These are phyloP conservation scores for Poicephalus gulielmi DNA, from an alignment of 2,113 vertebrate genomes.

Conservation along the genomic window DNA sequence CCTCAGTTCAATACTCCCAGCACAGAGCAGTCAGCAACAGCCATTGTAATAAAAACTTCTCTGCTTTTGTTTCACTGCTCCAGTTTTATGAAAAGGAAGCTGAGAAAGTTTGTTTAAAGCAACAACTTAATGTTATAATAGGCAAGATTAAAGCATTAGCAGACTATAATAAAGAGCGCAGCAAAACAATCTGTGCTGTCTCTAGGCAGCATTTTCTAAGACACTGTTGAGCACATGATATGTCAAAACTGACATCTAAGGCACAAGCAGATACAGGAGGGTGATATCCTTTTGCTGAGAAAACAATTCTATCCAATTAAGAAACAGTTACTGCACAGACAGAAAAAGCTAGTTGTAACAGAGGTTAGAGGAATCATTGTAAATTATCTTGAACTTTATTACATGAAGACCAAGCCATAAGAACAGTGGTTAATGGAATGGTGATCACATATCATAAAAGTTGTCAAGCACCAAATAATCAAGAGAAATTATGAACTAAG, in stretches of 20 bases:
- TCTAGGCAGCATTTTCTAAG: not conserved
- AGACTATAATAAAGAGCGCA: not conserved
- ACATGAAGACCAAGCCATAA: not conserved
- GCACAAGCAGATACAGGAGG: not conserved
- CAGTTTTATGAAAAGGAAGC: not conserved
- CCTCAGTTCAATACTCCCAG: not conserved
- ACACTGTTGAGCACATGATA: not conserved
- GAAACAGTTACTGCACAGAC: not conserved
- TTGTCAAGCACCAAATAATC: not conserved
- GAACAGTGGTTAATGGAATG: not conserved
- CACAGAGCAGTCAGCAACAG: not conserved
- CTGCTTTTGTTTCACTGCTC: not conserved
- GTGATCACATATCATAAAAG: not conserved
- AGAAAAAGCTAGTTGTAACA: not conserved
- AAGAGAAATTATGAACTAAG: not conserved
- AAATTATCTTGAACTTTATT: not conserved
- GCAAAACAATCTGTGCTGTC: not conserved
- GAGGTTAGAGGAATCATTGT: not conserved
- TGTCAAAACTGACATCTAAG: not conserved
- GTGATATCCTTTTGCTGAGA: not conserved
- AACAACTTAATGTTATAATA: not conserved
- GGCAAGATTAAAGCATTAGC: not conserved
- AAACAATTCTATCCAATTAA: not conserved
- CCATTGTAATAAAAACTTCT: not conserved
- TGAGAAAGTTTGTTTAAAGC: not conserved